Evolutionary conservation across 1,140 invertebrate genomes (phyloP).

Genomic region (Drosophila nebulosa): DNA sequence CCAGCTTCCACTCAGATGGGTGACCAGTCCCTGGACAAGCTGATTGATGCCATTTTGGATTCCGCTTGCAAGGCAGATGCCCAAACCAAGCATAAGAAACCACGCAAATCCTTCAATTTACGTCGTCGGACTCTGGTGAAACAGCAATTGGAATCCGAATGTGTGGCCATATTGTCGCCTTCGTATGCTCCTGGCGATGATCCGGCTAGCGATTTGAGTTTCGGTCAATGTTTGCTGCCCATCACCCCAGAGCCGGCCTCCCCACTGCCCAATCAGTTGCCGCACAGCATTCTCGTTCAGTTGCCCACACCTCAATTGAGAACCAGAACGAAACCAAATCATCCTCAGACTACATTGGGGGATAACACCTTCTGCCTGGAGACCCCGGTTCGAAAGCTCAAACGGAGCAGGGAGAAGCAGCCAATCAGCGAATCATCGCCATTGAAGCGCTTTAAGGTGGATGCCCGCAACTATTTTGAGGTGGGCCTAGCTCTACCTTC

Average conservation of each 20-base stretch:
- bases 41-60: constrained; percentile 78
- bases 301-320: constrained; percentile 30
- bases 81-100: constrained; percentile 55
- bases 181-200: constrained; percentile 77
- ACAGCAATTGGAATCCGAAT: constrained; percentile 52
- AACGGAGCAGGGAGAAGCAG: constrained; percentile 26
- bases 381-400: constrained; percentile 49
- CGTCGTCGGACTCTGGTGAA: constrained; percentile 69
- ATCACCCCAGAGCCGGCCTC: constrained; percentile 47
- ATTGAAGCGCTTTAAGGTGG: constrained; percentile 65
- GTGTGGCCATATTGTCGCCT: constrained; percentile 57
- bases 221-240: constrained; percentile 26
- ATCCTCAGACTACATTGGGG: not conserved
- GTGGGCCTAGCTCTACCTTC: constrained; percentile 72
- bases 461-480: constrained; percentile 71
- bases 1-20: constrained; percentile 65
- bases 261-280: constrained; percentile 21
- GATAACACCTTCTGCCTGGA: constrained; percentile 60
- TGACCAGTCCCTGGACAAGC: constrained; percentile 72
- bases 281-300: constrained; percentile 32
- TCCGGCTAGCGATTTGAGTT: constrained; percentile 75
- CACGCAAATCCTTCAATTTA: constrained; percentile 67
- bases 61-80: constrained; percentile 71
- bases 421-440: constrained; percentile 42
- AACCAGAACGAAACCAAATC: not conserved